These are phyloP conservation scores for Epicampocera succincta DNA, from an alignment of 2,888 invertebrate genomes.

Conservation along the genomic window DNA sequence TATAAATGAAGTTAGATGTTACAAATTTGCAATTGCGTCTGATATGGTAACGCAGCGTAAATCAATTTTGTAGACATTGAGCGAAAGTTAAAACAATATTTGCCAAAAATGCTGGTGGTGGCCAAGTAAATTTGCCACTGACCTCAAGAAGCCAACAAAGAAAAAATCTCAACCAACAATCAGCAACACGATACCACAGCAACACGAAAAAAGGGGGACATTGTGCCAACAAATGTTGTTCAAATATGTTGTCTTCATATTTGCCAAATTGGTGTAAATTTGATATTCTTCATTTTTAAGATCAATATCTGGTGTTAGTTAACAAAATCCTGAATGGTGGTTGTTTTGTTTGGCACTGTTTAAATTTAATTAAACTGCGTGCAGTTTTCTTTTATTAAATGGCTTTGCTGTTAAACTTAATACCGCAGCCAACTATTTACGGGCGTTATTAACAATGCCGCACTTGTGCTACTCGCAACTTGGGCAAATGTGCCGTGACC, in stretches of 20 bases:
- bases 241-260: constrained; percentile 37
- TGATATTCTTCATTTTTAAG: constrained; percentile 46
- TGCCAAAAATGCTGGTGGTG: constrained; percentile 7
- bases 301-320: constrained; percentile 48
- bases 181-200: constrained; percentile 8
- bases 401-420: constrained; percentile 15
- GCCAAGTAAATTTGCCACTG: constrained; percentile 50
- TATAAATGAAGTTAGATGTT: too few species aligned
- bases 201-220: constrained; percentile 17
- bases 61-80: too few species aligned
- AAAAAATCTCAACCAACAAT: constrained; percentile 19
- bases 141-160: constrained; percentile 66
- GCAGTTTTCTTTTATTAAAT: background rate
- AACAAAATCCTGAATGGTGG: constrained; percentile 28
- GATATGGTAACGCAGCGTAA: too few species aligned
- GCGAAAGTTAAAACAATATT: too few species aligned
- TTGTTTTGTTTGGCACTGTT: constrained; percentile 19
- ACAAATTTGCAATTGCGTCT: too few species aligned
- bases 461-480: constrained; percentile 38
- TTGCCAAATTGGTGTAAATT: constrained; percentile 55
- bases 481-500: constrained; percentile 37
- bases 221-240: constrained; percentile 21
- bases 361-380: constrained; percentile 26
- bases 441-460: background rate
- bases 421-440: constrained; percentile 1